Percentiles rank a stretch among this genome's conserved stretches.
These are phyloP conservation scores for Cephalopholis sonnerati DNA, from an alignment of 2,113 vertebrate genomes.

Conservation along the genomic window DNA sequence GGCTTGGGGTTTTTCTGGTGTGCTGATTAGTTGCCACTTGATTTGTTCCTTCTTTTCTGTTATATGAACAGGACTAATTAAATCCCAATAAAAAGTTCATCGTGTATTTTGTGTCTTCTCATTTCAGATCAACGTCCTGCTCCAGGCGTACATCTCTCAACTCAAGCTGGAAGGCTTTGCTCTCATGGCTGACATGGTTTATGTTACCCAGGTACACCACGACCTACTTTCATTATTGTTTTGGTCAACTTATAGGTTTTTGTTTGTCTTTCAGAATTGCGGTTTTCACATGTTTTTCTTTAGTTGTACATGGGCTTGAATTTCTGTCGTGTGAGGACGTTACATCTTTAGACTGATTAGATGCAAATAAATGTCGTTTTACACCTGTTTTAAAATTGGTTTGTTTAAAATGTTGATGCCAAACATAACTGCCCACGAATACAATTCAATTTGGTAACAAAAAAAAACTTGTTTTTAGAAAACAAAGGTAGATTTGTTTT, in stretches of 20 bases:
- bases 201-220: constrained; percentile 94
- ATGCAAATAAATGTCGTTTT: neutral
- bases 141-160: constrained; percentile 98
- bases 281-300: neutral
- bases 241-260: neutral
- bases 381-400: neutral
- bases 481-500: neutral
- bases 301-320: neutral
- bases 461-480: neutral
- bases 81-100: neutral
- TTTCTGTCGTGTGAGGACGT: neutral
- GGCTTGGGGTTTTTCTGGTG: neutral
- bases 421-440: neutral
- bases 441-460: too few relatives aligned
- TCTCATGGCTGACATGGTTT: constrained; percentile 99
- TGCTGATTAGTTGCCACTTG: neutral
- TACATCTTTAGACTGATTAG: neutral
- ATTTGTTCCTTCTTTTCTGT: neutral
- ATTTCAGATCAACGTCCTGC: constrained; percentile 95
- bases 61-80: neutral
- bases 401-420: neutral
- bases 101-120: constrained; percentile 17
- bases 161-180: constrained; percentile 98
- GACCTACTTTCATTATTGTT: neutral
- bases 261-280: neutral